Conservation (phyloP, 1,140 invertebrate species). For the Drosophila quadrilineata region DNA sequence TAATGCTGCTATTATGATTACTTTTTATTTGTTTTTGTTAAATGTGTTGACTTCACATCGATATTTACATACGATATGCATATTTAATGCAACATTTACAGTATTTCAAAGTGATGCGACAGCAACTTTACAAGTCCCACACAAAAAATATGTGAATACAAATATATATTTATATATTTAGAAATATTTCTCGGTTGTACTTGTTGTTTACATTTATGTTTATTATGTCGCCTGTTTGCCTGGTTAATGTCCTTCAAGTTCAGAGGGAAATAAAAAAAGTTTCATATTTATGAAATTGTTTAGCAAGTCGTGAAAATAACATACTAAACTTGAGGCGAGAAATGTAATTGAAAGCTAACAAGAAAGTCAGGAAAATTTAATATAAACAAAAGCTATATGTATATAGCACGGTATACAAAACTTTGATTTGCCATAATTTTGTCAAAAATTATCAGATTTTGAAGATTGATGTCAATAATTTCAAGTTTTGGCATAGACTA, state of each 20-base stretch:
- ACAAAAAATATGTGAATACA: slow-evolving; percentile 23
- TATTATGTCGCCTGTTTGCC: slow-evolving; percentile 25
- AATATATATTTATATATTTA: no score
- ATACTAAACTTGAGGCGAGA: slow-evolving; percentile 15
- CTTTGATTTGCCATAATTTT: no score
- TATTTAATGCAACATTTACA: slow-evolving; percentile 39
- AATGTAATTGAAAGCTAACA: background rate
- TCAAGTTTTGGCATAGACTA: no score
- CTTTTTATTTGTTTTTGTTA: slow-evolving; percentile 1
- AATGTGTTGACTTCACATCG: slow-evolving; percentile 19
- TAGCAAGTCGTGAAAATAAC: slow-evolving; percentile 13
- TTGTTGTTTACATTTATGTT: slow-evolving; percentile 7
- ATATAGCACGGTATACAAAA: background rate
- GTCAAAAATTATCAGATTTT: no score
- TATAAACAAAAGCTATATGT: background rate
- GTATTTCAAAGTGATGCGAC: slow-evolving; percentile 14
- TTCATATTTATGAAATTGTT: slow-evolving; percentile 39
- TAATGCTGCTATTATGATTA: slow-evolving; percentile 5
- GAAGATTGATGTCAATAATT: no score
- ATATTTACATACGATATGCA: slow-evolving; percentile 29
- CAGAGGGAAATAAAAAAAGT: slow-evolving; percentile 9
- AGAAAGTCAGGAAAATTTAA: background rate
- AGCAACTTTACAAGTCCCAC: slow-evolving; percentile 17
- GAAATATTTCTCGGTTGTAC: slow-evolving; percentile 26
- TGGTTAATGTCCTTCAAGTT: slow-evolving; percentile 3